Base-by-base conservation (phyloP, 2,888 invertebrate genomes). In the Platycheirus albimanus region DNA sequence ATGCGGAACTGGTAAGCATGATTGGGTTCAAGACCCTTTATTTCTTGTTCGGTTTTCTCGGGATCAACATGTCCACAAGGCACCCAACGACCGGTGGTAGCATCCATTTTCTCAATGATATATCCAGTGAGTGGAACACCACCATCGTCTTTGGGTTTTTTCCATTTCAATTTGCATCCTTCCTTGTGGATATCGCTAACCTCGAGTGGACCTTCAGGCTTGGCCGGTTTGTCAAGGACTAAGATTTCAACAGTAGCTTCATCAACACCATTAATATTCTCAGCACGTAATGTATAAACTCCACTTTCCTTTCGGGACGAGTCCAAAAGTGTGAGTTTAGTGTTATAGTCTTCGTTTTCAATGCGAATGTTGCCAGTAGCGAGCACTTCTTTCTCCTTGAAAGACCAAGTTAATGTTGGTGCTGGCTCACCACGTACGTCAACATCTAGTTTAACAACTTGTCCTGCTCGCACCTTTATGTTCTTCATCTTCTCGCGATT, bases 1-100 rank as follows among this genome's bases (percentile, higher is more conserved):
- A 99, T 98, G 76, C 99, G 94, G 94, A 99, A 99, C 90, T 98
- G 96, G 92, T 99, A 99, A 79, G 98, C 96, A 90, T 97, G 97
- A 85, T 97, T 97, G 67, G 98, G 97, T 91, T 98, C 97, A 11
- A 99, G 92, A 45, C 98, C 98, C 91, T 91, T 89, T 28, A 98
- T 93, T 85, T 96, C 95, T 85, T 96, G 95, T 87, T 97, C 96
- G 0, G 95, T 94, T 87, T 95, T 95, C 58, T 95, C 95, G 0
- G 96, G 95, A 87, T 96, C 96, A 15, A 95, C 94, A 78, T 95
- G 94, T 13, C 96, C 96, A 76, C 96, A 97, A 0, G 97, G 97
- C 15, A 95, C 93, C 97, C 97, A 97, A 86, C 95, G 94, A 2
- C 97, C 98, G 20, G 96, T 95, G 33, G 95, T 93, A 0, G 94